Conservation (phyloP, 2,888 invertebrate genomes). For the Rhingia campestris region DNA sequence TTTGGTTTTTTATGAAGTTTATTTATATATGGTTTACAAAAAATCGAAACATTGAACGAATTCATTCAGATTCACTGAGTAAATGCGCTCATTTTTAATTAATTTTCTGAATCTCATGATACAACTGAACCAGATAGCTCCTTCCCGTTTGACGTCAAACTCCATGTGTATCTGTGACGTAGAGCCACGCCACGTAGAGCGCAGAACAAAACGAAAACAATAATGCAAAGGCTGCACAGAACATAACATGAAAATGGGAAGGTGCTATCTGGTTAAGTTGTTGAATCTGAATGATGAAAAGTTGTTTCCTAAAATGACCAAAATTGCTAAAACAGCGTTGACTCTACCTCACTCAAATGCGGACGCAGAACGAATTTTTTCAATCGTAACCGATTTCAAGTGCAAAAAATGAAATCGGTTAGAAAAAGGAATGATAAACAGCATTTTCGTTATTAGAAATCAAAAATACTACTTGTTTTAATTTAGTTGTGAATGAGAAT, state of each 20-base stretch:
- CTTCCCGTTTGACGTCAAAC: too few species aligned
- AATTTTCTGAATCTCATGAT: too few species aligned
- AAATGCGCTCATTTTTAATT: too few species aligned
- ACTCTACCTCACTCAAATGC: too few species aligned
- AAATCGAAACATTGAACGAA: not conserved
- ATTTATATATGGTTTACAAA: not conserved
- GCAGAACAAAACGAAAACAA: constrained; percentile 18
- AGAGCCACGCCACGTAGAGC: too few species aligned
- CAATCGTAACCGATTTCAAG: constrained; percentile 15
- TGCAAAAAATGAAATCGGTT: constrained; percentile 39
- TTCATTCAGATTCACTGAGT: too few species aligned
- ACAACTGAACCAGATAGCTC: too few species aligned
- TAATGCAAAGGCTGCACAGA: constrained; percentile 1
- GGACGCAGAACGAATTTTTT: too few species aligned
- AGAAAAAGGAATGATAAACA: constrained; percentile 30
- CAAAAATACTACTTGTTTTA: constrained; percentile 18
- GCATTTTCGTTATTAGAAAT: constrained; percentile 21
- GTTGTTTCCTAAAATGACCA: constrained; percentile 12
- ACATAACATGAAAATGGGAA: too few species aligned
- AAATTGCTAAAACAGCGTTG: too few species aligned
- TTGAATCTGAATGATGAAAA: constrained; percentile 13
- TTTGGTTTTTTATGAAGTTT: not conserved
- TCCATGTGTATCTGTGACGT: too few species aligned
- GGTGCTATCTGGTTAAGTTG: too few species aligned
- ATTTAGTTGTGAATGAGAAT: constrained; percentile 19